These are phyloP conservation scores for Masticophis lateralis DNA, from an alignment of 2,797 vertebrate genomes.

Conservation along the genomic window DNA sequence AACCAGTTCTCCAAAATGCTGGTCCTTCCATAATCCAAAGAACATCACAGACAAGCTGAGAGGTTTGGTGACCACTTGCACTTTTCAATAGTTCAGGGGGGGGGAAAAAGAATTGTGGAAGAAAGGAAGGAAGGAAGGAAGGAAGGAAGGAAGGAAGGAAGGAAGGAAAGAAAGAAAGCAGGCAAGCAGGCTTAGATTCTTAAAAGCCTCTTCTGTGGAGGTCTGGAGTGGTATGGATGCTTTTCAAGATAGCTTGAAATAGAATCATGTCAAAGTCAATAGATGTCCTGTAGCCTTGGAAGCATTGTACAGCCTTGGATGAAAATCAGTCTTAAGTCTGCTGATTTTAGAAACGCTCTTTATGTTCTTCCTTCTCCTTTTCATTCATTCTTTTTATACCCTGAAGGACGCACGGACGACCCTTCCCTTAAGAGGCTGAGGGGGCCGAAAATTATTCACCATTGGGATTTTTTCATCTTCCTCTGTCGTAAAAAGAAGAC, in stretches of 20 bases:
- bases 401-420: conserved; percentile 85
- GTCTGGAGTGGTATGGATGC: background rate
- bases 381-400: conserved; percentile 53
- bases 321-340: background rate
- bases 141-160: too few species aligned
- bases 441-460: conserved; percentile 95
- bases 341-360: background rate
- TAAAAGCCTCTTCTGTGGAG: background rate
- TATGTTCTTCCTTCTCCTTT: too few species aligned
- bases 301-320: background rate
- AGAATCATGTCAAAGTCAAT: background rate
- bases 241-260: background rate
- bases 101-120: background rate
- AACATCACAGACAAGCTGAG: background rate
- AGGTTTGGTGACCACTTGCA: background rate
- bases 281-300: background rate
- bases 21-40: background rate
- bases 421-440: conserved; percentile 90
- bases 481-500: conserved; percentile 81
- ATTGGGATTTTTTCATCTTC: conserved; percentile 83
- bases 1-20: background rate
- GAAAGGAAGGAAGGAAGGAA: too few species aligned
- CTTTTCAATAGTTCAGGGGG: background rate
- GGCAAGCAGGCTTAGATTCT: background rate
- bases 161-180: too few species aligned